These are phyloP conservation scores for Julus scanicus DNA, from an alignment of 2,888 invertebrate species.

Conservation along the genomic window DNA sequence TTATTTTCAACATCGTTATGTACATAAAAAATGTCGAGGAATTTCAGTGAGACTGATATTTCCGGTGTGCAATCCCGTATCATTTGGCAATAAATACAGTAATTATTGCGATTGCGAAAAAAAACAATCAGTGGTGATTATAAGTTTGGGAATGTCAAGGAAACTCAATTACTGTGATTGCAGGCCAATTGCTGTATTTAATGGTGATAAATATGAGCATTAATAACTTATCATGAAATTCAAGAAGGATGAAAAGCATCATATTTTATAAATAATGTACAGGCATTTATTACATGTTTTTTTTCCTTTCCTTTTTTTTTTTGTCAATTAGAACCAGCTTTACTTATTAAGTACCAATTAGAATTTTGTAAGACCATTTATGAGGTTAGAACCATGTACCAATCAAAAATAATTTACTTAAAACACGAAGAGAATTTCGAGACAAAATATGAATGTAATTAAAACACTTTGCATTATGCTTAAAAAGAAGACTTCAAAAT, in stretches of 20 bases:
- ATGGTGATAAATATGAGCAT: neutral
- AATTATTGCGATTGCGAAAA: constrained; percentile 34
- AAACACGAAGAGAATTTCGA: too few relatives aligned
- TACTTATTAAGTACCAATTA: too few relatives aligned
- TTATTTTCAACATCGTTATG: too few relatives aligned
- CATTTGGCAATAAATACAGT: neutral
- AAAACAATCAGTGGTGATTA: neutral
- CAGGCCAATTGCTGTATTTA: neutral
- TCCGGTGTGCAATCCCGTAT: neutral
- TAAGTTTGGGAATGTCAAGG: neutral
- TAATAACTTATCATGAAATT: neutral
- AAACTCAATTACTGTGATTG: neutral
- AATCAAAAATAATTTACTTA: too few relatives aligned
- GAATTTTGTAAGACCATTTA: too few relatives aligned
- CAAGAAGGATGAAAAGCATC: neutral
- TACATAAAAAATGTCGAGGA: neutral
- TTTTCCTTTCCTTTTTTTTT: neutral
- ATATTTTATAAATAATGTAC: neutral
- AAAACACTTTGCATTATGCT: neutral
- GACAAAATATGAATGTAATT: neutral
- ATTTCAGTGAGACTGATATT: neutral
- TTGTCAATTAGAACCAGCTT: too few relatives aligned
- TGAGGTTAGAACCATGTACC: too few relatives aligned
- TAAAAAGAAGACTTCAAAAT: neutral
- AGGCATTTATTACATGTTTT: neutral